phyloP scores from a whole-genome alignment of 2,888 invertebrate species.

The Callosobruchus maculatus region DNA sequence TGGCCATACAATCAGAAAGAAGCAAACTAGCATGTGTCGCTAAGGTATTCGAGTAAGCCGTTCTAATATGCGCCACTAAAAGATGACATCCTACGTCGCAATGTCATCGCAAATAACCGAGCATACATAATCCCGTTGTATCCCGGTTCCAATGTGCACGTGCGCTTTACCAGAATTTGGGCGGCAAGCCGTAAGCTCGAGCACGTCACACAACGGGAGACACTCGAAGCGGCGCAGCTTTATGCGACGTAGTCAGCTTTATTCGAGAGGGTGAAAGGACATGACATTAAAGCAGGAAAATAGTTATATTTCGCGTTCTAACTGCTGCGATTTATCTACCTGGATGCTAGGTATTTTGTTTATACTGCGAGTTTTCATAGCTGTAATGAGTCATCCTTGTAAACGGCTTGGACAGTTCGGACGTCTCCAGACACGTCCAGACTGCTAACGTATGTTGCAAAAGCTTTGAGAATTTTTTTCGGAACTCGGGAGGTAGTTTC shows the following conservation, averaged over 20 bases:
- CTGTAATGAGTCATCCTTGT: no score
- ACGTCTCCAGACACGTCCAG: no score
- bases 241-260: background rate
- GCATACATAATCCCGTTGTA: background rate
- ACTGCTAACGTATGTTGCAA: no score
- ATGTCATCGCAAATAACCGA: background rate
- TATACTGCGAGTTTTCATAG: no score
- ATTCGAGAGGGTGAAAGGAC: background rate
- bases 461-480: no score
- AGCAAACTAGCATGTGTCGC: no score
- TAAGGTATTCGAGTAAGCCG: background rate
- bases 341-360: no score
- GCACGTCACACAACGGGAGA: background rate
- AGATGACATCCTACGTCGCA: background rate
- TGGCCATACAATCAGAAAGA: no score
- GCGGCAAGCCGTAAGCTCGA: background rate
- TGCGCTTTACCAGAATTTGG: background rate
- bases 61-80: background rate
- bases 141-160: background rate
- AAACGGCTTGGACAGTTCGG: no score
- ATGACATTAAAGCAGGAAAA: background rate
- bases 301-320: background rate
- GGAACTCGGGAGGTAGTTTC: no score
- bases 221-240: background rate
- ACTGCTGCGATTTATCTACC: background rate